Base-by-base conservation (phyloP, 2,888 invertebrate genomes). In the Sphinx pinastri region DNA sequence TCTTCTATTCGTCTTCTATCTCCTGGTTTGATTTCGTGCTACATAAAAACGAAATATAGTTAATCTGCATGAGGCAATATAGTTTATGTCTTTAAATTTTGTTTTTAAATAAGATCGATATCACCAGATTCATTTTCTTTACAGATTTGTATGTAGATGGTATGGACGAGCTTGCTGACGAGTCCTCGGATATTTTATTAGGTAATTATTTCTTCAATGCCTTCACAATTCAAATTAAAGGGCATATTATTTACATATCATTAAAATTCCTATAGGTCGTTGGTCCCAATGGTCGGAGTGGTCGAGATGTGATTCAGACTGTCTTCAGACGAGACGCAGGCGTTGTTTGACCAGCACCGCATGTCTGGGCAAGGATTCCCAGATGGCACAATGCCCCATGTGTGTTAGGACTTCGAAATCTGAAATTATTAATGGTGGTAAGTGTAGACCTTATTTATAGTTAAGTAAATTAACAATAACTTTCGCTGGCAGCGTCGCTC, bases 231-330 rank as follows among this genome's bases (percentile, higher is more conserved):
- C 11, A 49, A 52, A 55, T 66, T 11, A 49, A 31, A 0, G 6
- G 19, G 25, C 2, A 25, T 25, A 2, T 25, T 25, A 25, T 25
- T 25, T 25, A 25, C 25, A 25, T 25, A 25, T 25, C 25, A 25
- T 25, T 25, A 25, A 25, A 25, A 25, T 25, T 2, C 25, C 2
- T 25, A 25, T 25, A 93, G 97, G 97, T 74, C 95, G 96, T 67
- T 98, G 98, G 98, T 96, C 97, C 0, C 94, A 95, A 75, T 98
- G 98, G 98, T 97, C 98, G 7, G 96, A 97, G 52, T 99, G 98
- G 98, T 98, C 98, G 14, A 95, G 96, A 70, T 99, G 99, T 88
- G 97, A 97, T 82, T 94, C 96, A 54, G 98, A 98, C 87, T 99
- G 99, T 88, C 95, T 96, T 71, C 98, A 98, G 87, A 96, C 96